Evolutionary conservation across 2,113 vertebrate species (phyloP), one percentile per base, ranked within the genome.

Genomic region (Gavialis gangeticus): DNA sequence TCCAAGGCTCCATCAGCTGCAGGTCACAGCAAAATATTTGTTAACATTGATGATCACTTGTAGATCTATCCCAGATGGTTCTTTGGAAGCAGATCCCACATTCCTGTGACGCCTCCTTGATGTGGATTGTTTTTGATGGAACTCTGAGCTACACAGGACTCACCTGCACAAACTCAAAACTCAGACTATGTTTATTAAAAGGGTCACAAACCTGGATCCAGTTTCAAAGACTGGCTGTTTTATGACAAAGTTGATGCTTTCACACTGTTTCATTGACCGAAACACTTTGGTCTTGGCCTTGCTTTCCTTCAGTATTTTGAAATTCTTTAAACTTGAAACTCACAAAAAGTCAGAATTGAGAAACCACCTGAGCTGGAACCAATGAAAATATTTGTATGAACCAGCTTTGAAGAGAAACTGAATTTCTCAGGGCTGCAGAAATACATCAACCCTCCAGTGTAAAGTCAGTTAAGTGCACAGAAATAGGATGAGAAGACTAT

Each of bases 41-140:
- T 89, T 94, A 92, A 46, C 96, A 82, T 75, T 88, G 91, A 69
- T 71, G 88, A 56, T 59, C 82, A 66, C 76, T 91, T 82, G 82
- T 22, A 86, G 84, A 96, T 91, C 79, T 94, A 67, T 87, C 88
- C 94, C 89, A 96, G 88, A 96, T 80, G 91, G 85, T 71, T 97
- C 78, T 66, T 85, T 93, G 86, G 71, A 93, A 97, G 77, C 91
- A 93, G 58, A 67, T 73, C 54, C 56, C 69, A 55, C 8, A 89
- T 88, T 95, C 64, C 91, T 79, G 71, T 71, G 90, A 34, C 82
- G 28, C 63, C 87, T 96, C n/a, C 4, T 9, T 2, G 69, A 94
- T 76, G 88, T 57, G 73, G 64, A 21, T 60, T 92, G 76, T 75
- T 60, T 57, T 75, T n/a, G 54, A 67, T 2, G 1, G 93, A 96